Evolutionary conservation across 2,113 vertebrate genomes (phyloP).

Genomic region (Cyphotilapia sp.): DNA sequence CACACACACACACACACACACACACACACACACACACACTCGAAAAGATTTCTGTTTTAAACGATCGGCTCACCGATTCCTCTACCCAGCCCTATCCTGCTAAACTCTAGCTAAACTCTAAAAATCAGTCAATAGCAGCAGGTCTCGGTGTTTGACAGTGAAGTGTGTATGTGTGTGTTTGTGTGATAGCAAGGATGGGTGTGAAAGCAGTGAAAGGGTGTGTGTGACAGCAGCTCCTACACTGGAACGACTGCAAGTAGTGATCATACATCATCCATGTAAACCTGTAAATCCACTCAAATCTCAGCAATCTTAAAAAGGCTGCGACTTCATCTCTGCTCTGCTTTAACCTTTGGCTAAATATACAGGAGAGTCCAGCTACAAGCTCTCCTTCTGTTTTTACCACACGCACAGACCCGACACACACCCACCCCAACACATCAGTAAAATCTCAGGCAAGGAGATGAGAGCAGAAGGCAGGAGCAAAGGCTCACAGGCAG

Average conservation of each 20-base stretch:
- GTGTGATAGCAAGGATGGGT: slow-evolving; percentile 13
- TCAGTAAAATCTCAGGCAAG: slow-evolving; percentile 45
- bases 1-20: not conserved
- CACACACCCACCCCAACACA: not conserved
- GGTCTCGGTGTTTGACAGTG: slow-evolving; percentile 52
- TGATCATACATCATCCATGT: slow-evolving; percentile 34
- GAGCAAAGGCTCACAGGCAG: slow-evolving; percentile 64
- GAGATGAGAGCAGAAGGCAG: slow-evolving; percentile 59
- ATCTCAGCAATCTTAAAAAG: slow-evolving; percentile 26
- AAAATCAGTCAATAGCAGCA: slow-evolving; percentile 59
- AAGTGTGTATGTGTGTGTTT: slow-evolving; percentile 34
- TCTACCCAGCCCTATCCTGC: slow-evolving; percentile 35
- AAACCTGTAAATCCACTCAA: slow-evolving; percentile 2
- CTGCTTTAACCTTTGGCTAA: slow-evolving; percentile 68
- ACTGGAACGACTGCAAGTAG: slow-evolving; percentile 4
- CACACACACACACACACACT: not conserved
- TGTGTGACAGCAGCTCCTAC: slow-evolving; percentile 10
- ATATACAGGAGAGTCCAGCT: slow-evolving; percentile 37
- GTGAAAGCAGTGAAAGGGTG: slow-evolving; percentile 36
- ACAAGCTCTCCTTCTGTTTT: not conserved
- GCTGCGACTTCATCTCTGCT: slow-evolving; percentile 29
- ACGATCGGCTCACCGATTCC: slow-evolving; percentile 5
- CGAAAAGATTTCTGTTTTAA: slow-evolving; percentile 15
- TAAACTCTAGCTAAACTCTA: slow-evolving; percentile 47
- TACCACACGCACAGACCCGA: slow-evolving; percentile 7